Evolutionary conservation across 30 jellyfish, hydroid and myxozoan genomes (phyloP), one percentile per base, ranked within the genome.

Genomic region (Aurelia aurita complex sp. Pacific): DNA sequence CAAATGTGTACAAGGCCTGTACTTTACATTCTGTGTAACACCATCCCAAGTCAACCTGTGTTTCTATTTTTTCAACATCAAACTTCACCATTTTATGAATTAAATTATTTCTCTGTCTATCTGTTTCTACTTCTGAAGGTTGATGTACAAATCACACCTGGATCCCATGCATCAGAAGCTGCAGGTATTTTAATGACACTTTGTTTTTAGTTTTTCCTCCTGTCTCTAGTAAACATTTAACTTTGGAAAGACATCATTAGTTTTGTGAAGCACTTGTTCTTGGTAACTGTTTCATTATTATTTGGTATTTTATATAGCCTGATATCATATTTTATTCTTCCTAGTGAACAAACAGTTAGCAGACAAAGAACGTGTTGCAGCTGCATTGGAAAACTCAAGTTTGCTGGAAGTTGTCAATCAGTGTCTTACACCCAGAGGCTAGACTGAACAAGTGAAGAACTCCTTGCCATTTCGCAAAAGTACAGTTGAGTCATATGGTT

Each of bases 321-420:
- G 50, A 38, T 38, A 38, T 46, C 57, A 63, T 40, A 51, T 11
- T 77, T 70, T 11, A 54, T 43, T 71, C 61, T 33, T 61, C 29
- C 14, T 65, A 92, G 98, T 92, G 69, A 92, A 92, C 91, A 94
- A 89, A 72, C 99, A 94, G 73, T 80, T 94, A 17, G 94, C 96
- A 53, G 99, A 94, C 82, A 94, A 94, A 80, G 99, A 94, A 64
- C 64, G 99, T 19, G 96, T 94, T 59, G 97, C 99, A 1, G 99
- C 99, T 1, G 99, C 99, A 17, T 66, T 94, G 12, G 99, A 94
- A 73, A 89, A 89, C 76, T 65, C 88, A n/a, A 92, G 94, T 73
- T 64, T 94, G 67, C 76, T 94, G 42, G 88, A 75, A 13, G 97
- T 94, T 63, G 93, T 94, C 32, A 94, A 94, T 69, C 96, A 94